These are phyloP conservation scores for Sebastes trivittatus DNA, from an alignment of 2,797 vertebrate genomes.

Conservation along the genomic window DNA sequence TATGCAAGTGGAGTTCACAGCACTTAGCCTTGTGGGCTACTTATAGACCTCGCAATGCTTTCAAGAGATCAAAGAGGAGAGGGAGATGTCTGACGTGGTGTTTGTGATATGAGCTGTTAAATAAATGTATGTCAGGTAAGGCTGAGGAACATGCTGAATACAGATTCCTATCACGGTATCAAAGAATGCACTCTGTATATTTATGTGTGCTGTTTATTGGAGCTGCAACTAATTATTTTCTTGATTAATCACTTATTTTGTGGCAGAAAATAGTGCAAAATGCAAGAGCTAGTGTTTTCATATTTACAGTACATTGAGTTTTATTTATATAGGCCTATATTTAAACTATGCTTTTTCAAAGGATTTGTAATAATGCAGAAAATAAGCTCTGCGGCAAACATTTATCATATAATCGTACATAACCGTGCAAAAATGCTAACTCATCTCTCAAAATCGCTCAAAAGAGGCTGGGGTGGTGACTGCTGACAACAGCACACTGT, in stretches of 20 bases:
- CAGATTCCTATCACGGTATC: slow-evolving; percentile 1
- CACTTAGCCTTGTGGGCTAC: slow-evolving; percentile 65
- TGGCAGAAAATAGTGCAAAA: neutral
- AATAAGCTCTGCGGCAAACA: too few species aligned
- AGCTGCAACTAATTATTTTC: neutral
- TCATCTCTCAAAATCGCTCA: too few species aligned
- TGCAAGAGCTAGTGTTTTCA: neutral
- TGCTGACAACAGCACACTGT: neutral
- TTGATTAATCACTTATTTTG: neutral
- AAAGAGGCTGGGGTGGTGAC: neutral
- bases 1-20: slow-evolving; percentile 69
- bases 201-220: neutral
- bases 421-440: too few species aligned
- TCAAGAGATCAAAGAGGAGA: slow-evolving; percentile 61
- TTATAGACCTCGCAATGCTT: slow-evolving; percentile 54
- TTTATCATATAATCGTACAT: too few species aligned
- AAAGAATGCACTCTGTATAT: neutral
- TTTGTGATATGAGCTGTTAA: slow-evolving; percentile 46
- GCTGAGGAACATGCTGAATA: slow-evolving; percentile 16
- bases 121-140: slow-evolving; percentile 61
- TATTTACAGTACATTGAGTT: neutral
- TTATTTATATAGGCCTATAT: too few species aligned
- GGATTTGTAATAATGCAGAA: fast-evolving
- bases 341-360: too few species aligned
- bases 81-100: slow-evolving; percentile 34